These are phyloP conservation scores for Archips crataeganus DNA, from an alignment of 2,888 invertebrate genomes.

Conservation along the genomic window DNA sequence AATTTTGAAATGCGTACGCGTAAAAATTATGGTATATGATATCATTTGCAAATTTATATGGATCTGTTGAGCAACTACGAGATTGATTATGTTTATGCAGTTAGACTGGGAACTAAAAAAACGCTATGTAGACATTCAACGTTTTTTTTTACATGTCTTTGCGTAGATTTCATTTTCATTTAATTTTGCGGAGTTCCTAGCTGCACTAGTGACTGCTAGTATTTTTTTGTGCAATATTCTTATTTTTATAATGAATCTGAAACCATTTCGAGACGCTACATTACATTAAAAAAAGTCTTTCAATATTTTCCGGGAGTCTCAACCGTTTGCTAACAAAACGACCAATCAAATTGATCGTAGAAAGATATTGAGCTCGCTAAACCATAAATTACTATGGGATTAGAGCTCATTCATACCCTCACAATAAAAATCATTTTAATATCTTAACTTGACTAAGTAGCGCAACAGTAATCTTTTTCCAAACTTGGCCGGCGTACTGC, in stretches of 20 bases:
- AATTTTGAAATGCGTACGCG: constrained; percentile 49
- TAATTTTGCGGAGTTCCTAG: constrained; percentile 26
- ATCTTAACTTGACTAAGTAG: not conserved
- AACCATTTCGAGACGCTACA: constrained; percentile 16
- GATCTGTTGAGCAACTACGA: constrained; percentile 57
- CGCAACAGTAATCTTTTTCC: not conserved
- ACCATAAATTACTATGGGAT: not conserved
- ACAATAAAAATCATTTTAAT: not conserved
- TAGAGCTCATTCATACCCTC: not conserved
- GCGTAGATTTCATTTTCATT: not conserved
- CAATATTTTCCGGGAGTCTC: not conserved
- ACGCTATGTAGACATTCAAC: not conserved
- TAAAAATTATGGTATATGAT: constrained; percentile 74
- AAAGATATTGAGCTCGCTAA: not conserved
- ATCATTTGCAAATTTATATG: constrained; percentile 70
- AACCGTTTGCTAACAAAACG: not conserved
- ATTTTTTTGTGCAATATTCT: constrained; percentile 70
- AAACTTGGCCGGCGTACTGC: not conserved
- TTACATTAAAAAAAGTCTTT: not conserved
- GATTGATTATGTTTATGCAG: constrained; percentile 49
- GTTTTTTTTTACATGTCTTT: not conserved
- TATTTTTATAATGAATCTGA: constrained; percentile 45
- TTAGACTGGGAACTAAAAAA: constrained; percentile 21
- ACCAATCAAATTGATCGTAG: not conserved
- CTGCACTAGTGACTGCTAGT: constrained; percentile 48